Base-by-base conservation (phyloP, 2,113 vertebrate species). In the Struthio camelus region DNA sequence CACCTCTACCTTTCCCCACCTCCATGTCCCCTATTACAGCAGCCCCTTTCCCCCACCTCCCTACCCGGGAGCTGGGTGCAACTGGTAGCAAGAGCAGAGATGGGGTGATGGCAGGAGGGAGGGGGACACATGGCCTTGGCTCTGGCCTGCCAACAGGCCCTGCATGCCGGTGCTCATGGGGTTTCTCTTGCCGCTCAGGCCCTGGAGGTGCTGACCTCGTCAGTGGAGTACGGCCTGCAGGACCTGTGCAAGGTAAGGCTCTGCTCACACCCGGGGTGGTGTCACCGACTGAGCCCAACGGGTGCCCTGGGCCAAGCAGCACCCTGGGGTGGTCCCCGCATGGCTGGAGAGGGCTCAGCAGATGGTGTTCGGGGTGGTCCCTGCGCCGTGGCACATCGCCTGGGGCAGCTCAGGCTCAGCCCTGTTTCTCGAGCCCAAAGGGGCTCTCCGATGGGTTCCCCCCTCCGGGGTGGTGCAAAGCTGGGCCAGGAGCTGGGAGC, bases 121-220 rank as follows among this genome's bases (percentile, higher is more conserved):
- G 58, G 38, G 83, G 40, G 34, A 56, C 23, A 28, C 0, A 0
- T 25, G 16, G 13, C 46, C 17, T 48, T 69, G 56, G 19, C 7
- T 46, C 44, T 54, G 70, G 56, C 50, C n/a, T 67, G 64, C 67
- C 22, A 9, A 2, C 69, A 28, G 24, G 17, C 28, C 48, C 32
- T 40, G 8, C 51, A 5, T 0, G 0, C 3, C 2, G 10, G 28
- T 36, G 54, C 25, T 96, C 36, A 96, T 36, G 32, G 44, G 11
- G 18, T 80, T 27, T 51, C 9, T 61, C 73, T 94, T 79, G 12
- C 40, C 34, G 17, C 36, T n/a, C 91, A 98, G 98, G 98, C 89
- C 1, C 96, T 99, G 92, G 98, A 98, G 65, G 98, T 98, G 72
- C 94, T 98, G 91, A 98, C 98, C 2, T 98, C 98, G 0, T 98